These are phyloP conservation scores for Tinea semifulvella DNA, from an alignment of 2,888 invertebrate species.

Conservation along the genomic window DNA sequence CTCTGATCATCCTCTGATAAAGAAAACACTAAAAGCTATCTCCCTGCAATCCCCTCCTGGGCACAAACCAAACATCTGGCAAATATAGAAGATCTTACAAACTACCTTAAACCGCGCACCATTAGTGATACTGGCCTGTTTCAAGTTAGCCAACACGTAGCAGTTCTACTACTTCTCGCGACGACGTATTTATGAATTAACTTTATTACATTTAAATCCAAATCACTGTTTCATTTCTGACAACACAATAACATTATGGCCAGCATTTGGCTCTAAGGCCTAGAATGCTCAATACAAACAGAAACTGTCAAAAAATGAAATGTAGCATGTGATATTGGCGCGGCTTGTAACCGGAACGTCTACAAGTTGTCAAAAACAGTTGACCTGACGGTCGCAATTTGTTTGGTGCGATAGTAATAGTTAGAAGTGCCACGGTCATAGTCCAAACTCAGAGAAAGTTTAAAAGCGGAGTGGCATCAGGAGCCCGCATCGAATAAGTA, in stretches of 20 bases:
- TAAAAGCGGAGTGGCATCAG: too few relatives aligned
- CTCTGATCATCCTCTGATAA: constrained; percentile 19
- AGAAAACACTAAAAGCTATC: constrained; percentile 21
- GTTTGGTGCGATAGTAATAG: not conserved
- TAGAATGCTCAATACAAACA: not conserved
- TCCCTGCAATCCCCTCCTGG: constrained; percentile 1
- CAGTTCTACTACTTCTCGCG: constrained; percentile 20
- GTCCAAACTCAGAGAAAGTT: not conserved
- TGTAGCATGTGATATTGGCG: too few relatives aligned
- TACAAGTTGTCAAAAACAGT: too few relatives aligned
- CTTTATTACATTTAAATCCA: constrained; percentile 18
- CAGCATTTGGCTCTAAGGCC: constrained; percentile 21
- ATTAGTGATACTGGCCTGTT: constrained; percentile 10
- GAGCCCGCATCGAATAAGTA: too few relatives aligned
- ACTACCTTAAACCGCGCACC: constrained; percentile 12
- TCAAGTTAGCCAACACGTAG: constrained; percentile 16
- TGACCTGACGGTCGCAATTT: not conserved
- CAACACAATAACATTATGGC: constrained; percentile 21
- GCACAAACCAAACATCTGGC: not conserved
- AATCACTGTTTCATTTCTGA: constrained; percentile 19
- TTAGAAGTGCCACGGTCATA: not conserved
- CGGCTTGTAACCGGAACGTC: too few relatives aligned
- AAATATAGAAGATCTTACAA: constrained; percentile 4
- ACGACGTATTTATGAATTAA: constrained; percentile 22
- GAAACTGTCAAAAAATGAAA: not conserved